Conservation (phyloP, 2,113 vertebrate genomes). For the Odontophorus gujanensis region DNA sequence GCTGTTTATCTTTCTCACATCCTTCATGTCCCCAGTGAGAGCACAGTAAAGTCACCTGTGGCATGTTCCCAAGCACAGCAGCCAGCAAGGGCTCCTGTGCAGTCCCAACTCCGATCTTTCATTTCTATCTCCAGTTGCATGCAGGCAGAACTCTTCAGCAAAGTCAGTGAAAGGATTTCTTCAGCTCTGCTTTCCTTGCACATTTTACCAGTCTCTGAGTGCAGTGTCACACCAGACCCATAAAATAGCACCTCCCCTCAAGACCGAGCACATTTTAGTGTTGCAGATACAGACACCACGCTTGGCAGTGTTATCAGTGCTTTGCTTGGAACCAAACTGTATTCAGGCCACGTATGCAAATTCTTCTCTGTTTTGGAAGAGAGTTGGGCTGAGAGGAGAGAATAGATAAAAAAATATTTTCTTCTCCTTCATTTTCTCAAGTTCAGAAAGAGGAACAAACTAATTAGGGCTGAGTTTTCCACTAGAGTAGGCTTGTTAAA, state of each 20-base stretch:
- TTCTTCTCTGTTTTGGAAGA: not conserved
- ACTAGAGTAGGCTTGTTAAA: not conserved
- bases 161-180: not conserved
- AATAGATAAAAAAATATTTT: not conserved
- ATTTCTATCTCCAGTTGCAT: not conserved
- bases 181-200: not conserved
- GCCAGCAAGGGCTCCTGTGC: too few species aligned
- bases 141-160: not conserved
- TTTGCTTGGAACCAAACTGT: not conserved
- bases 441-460: not conserved
- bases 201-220: not conserved
- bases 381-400: not conserved
- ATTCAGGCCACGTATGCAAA: not conserved
- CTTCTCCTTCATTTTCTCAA: not conserved
- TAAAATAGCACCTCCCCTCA: not conserved
- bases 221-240: not conserved
- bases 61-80: not conserved
- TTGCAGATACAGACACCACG: fast-evolving
- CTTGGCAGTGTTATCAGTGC: fast-evolving
- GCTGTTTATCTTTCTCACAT: not conserved
- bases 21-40: not conserved
- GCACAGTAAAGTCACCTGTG: not conserved
- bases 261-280: not conserved
- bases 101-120: not conserved
- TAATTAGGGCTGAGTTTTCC: not conserved